These are phyloP conservation scores for Petroica traversi DNA, from an alignment of 2,113 vertebrate genomes.

Conservation along the genomic window DNA sequence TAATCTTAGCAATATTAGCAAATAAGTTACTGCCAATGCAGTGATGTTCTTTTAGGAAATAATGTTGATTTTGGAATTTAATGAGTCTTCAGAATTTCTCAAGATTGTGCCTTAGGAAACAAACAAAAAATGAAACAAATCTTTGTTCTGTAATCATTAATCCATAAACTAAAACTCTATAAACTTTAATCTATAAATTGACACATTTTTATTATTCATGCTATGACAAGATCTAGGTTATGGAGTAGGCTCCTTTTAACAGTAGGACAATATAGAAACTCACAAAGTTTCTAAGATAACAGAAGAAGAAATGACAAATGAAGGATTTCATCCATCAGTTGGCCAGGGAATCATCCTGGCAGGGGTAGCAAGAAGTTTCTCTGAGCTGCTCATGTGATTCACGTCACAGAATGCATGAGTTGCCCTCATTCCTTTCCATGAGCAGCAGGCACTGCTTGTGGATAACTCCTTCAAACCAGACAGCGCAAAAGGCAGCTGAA, in stretches of 20 bases:
- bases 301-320: neutral
- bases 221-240: neutral
- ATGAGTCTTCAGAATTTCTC: neutral
- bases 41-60: neutral
- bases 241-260: neutral
- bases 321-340: neutral
- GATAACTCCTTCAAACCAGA: neutral
- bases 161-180: neutral
- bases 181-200: neutral
- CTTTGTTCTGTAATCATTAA: neutral
- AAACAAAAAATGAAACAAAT: neutral
- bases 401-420: rapidly evolving
- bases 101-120: neutral
- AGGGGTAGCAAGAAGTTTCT: neutral
- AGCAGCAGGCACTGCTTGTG: rapidly evolving
- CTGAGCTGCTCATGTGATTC: neutral
- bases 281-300: neutral
- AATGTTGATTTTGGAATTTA: neutral
- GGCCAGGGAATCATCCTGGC: neutral
- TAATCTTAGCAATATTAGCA: neutral
- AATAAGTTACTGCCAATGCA: neutral
- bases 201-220: neutral
- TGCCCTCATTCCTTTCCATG: neutral
- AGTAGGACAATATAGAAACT: neutral
- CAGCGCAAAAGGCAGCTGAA: neutral